These are phyloP conservation scores for Tarsius wallacei DNA, from an alignment of 2,797 vertebrate genomes.

Conservation along the genomic window DNA sequence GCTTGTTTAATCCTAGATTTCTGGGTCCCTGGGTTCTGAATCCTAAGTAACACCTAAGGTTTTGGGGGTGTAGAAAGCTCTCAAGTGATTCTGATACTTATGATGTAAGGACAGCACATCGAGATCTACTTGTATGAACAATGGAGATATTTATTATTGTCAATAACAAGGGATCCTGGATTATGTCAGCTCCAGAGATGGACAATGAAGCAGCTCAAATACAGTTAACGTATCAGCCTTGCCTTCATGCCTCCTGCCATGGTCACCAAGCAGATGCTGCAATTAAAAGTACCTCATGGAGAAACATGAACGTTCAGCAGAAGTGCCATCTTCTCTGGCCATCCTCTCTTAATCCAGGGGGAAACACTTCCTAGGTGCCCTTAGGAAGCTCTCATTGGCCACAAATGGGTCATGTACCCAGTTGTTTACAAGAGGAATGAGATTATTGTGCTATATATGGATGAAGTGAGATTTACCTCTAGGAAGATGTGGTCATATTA, in stretches of 20 bases:
- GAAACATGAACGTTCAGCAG: not conserved
- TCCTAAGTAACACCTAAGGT: not conserved
- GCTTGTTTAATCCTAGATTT: not conserved
- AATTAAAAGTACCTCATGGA: not conserved
- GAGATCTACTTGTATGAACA: not conserved
- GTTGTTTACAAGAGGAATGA: not conserved
- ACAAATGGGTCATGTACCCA: not conserved
- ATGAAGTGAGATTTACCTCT: not conserved
- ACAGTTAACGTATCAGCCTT: not conserved
- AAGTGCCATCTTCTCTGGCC: not conserved
- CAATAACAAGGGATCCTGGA: not conserved
- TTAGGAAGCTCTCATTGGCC: not conserved
- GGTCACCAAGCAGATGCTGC: not conserved
- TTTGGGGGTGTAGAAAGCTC: not conserved
- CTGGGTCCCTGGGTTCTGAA: not conserved
- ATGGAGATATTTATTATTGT: not conserved
- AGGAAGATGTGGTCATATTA: not conserved
- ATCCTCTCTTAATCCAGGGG: not conserved
- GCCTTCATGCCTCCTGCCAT: not conserved
- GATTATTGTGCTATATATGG: not conserved
- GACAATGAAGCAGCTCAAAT: not conserved
- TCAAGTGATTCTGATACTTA: not conserved
- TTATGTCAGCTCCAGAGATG: not conserved
- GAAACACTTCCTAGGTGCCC: not conserved
- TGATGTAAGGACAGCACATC: not conserved